phyloP scores from a whole-genome alignment of 2,888 invertebrate genomes.

The Tribolium freemani region DNA sequence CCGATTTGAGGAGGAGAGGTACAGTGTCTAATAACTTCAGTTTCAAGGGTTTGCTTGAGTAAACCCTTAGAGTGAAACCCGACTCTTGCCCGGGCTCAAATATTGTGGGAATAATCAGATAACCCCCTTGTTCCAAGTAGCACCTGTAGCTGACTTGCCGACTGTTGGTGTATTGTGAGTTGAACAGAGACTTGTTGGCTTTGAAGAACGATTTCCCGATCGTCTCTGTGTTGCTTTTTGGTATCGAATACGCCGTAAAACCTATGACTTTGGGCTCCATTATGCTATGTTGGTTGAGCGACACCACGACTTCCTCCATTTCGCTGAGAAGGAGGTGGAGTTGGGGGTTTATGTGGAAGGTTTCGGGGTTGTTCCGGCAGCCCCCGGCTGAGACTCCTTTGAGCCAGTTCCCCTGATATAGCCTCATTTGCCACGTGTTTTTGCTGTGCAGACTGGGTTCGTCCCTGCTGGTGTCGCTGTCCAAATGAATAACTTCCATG shows the following conservation, averaged over 20 bases:
- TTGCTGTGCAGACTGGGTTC: slow-evolving; percentile 85
- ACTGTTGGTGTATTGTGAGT: slow-evolving; percentile 93
- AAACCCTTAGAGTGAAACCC: slow-evolving; percentile 87
- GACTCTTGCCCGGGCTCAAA: slow-evolving; percentile 93
- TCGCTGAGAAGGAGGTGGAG: slow-evolving; percentile 84
- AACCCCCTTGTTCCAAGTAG: slow-evolving; percentile 84
- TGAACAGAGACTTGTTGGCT: slow-evolving; percentile 87
- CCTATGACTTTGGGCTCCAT: slow-evolving; percentile 95
- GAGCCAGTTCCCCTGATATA: slow-evolving; percentile 87
- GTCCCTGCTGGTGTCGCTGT: slow-evolving; percentile 87
- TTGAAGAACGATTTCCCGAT: slow-evolving; percentile 86
- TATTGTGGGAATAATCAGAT: slow-evolving; percentile 89
- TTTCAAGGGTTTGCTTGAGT: slow-evolving; percentile 82
- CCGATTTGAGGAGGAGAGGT: slow-evolving; percentile 80
- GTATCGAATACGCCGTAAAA: slow-evolving; percentile 86
- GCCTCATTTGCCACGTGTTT: slow-evolving; percentile 89
- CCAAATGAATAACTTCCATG: slow-evolving; percentile 88
- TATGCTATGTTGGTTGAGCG: slow-evolving; percentile 90
- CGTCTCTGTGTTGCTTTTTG: slow-evolving; percentile 80
- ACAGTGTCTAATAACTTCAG: slow-evolving; percentile 79
- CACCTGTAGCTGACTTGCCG: slow-evolving; percentile 77
- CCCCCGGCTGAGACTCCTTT: slow-evolving; percentile 89
- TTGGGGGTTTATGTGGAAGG: slow-evolving; percentile 95
- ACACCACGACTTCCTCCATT: slow-evolving; percentile 86
- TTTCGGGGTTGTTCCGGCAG: slow-evolving; percentile 90